These are phyloP conservation scores for Poeciliopsis turrubarensis DNA, from an alignment of 2,113 vertebrate species.

Conservation along the genomic window DNA sequence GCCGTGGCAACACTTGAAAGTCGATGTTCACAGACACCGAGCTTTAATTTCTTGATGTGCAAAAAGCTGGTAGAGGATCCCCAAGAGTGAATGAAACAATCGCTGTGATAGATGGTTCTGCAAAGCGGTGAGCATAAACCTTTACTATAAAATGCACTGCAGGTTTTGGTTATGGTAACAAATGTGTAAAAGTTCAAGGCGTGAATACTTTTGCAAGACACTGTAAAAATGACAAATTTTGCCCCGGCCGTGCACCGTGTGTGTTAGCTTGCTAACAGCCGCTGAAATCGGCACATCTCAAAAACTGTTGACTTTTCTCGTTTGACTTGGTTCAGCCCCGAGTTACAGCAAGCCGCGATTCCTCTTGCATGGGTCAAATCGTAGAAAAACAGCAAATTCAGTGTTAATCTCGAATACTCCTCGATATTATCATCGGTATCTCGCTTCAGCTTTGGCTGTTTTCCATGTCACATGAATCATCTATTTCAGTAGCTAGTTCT, in stretches of 20 bases:
- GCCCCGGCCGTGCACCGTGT: neutral
- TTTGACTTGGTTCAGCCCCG: constrained; percentile 22
- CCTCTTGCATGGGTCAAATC: constrained; percentile 12
- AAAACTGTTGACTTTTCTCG: constrained; percentile 14
- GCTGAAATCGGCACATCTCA: constrained; percentile 7
- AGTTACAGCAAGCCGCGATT: constrained; percentile 41
- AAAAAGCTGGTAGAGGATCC: too few species aligned
- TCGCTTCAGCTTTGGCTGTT: constrained; percentile 3
- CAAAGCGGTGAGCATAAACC: neutral
- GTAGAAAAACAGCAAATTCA: constrained; percentile 20
- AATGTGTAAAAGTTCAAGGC: neutral
- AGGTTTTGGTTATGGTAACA: too few species aligned
- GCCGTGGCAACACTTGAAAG: too few species aligned
- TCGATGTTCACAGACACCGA: too few species aligned
- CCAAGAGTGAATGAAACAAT: too few species aligned
- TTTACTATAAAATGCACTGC: neutral
- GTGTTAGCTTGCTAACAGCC: constrained; percentile 1
- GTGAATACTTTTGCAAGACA: neutral
- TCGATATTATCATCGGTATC: neutral
- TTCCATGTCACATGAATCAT: constrained; percentile 32
- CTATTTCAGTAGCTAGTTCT: constrained; percentile 29
- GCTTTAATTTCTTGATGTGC: too few species aligned
- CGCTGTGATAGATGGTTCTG: neutral
- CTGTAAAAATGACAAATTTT: neutral
- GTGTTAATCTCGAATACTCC: constrained; percentile 24